Conservation (phyloP, 2,113 vertebrate species). For the Candoia aspera region DNA sequence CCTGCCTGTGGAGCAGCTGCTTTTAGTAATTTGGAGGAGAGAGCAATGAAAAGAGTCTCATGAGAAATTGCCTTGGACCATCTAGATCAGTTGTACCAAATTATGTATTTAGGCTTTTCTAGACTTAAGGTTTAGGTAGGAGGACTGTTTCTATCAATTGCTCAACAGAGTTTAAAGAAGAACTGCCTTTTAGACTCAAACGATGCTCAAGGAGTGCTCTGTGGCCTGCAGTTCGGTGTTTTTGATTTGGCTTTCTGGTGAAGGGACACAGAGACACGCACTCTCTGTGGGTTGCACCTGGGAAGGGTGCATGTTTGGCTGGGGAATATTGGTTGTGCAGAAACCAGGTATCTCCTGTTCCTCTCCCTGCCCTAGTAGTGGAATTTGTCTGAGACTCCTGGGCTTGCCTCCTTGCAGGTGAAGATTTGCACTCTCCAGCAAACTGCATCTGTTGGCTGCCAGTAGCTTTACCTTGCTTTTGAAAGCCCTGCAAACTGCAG, state of each 20-base stretch:
- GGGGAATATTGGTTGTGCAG: neutral
- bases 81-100: neutral
- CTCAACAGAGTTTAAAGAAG: neutral
- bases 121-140: neutral
- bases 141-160: neutral
- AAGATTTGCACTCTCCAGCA: neutral
- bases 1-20: neutral
- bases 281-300: too few relatives aligned
- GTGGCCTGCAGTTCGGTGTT: neutral
- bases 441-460: slow-evolving; percentile 25
- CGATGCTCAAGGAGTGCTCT: rapidly evolving
- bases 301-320: neutral
- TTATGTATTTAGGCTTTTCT: neutral
- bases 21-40: neutral
- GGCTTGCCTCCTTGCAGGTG: neutral
- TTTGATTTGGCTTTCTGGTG: too few relatives aligned
- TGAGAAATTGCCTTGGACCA: neutral
- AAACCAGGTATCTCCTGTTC: neutral
- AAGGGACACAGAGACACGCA: too few relatives aligned
- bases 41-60: neutral
- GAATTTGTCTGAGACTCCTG: slow-evolving; percentile 45
- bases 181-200: too few relatives aligned
- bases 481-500: slow-evolving; percentile 39
- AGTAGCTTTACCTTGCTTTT: slow-evolving; percentile 46
- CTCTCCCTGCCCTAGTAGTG: slow-evolving; percentile 40